phyloP scores from a whole-genome alignment of 2,113 vertebrate genomes.

The Dolichallabes microphthalmus region DNA sequence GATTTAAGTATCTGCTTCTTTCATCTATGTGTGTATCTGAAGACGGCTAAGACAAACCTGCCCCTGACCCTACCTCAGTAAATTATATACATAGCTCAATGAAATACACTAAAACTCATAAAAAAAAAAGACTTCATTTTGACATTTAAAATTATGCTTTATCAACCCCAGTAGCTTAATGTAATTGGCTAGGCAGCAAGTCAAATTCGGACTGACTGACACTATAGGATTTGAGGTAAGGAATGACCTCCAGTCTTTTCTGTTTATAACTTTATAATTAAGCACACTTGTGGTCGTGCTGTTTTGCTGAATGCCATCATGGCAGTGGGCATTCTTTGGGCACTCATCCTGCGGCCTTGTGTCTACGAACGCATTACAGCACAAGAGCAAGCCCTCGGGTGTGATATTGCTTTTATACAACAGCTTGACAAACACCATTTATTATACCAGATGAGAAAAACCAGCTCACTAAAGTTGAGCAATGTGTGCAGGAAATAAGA shows the following conservation, averaged over 20 bases:
- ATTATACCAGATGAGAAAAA: no score
- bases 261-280: no score
- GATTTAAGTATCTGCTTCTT: not conserved
- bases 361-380: no score
- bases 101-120: not conserved
- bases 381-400: no score
- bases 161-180: not conserved
- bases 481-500: no score
- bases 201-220: not conserved
- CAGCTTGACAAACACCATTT: no score
- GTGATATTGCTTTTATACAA: no score
- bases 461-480: no score
- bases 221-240: not conserved
- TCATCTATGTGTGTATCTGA: not conserved
- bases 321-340: no score
- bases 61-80: not conserved
- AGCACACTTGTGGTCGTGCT: no score
- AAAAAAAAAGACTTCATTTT: not conserved
- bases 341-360: no score
- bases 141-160: not conserved
- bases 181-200: not conserved
- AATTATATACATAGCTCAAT: not conserved
- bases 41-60: not conserved
- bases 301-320: no score
- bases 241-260: not conserved